Evolutionary conservation across 2,888 invertebrate genomes (phyloP), one percentile per base, ranked within the genome.

Genomic region (Bombylius discolor): DNA sequence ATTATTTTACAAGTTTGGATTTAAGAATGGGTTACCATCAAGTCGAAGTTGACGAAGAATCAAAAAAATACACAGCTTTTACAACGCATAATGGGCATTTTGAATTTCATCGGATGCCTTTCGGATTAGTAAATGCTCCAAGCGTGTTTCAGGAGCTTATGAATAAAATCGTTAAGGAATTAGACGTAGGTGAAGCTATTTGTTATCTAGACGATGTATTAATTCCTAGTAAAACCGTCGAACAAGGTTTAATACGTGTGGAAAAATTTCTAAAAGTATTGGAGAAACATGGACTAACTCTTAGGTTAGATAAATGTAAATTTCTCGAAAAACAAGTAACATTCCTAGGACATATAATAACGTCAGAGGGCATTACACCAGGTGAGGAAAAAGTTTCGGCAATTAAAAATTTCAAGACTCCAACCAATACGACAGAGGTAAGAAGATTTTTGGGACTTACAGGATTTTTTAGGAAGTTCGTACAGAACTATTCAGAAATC

Each of bases 401-500:
- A 39, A 60, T 60, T 13, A 13, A 51, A 31, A 57, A 62, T 14
- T 52, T 62, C 11, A 52, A 60, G 4, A 36, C 33, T 8, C 64
- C 65, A 32, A 59, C 14, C 8, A 62, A 57, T 55, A 57, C 61
- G 0, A 61, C 62, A 31, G 58, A 63, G 51, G 60, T 66, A 13
- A 49, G 63, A 34, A 64, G 64, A 53, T 62, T 65, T 48, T 52
- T 66, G 55, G 64, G 65, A 44, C 47, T 67, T n/a, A 63, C n/a
- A n/a, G n/a, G n/a, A n/a, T n/a, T n/a, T n/a, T n/a, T n/a, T n/a
- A n/a, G n/a, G n/a, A n/a, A n/a, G 65, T 4, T 56, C 59, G 58
- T 67, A 14, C 60, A n/a, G 5, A 46, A 48, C 59, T 46, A 60
- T 56, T 58, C 64, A 33, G 39, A 51, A 5, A 60, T 62, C 9